Percentiles rank a stretch among this genome's conserved stretches.
These are phyloP conservation scores for Anoncus sp. DNA, from an alignment of 2,888 invertebrate species.

Conservation along the genomic window DNA sequence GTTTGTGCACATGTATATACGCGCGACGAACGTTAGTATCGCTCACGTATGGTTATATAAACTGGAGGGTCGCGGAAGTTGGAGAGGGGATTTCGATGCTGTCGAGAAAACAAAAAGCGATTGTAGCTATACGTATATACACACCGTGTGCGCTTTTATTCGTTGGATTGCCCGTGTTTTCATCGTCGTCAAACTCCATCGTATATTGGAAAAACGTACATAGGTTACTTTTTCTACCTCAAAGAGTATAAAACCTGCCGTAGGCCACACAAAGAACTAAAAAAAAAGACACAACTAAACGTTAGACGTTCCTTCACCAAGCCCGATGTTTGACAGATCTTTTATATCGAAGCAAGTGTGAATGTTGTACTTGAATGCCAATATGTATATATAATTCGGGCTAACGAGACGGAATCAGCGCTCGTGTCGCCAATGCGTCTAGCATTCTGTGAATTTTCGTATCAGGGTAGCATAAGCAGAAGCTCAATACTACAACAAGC, in stretches of 20 bases:
- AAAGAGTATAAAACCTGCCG: background rate
- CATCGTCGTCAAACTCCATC: background rate
- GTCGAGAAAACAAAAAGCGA: background rate
- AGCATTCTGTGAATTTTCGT: constrained; percentile 76
- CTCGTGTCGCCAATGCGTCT: constrained; percentile 69
- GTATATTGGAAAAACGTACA: background rate
- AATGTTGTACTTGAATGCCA: background rate
- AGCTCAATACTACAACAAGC: background rate
- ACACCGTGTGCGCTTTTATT: constrained; percentile 1
- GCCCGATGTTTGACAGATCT: background rate
- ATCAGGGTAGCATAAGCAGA: constrained; percentile 69
- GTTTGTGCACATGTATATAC: background rate
- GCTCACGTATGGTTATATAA: background rate
- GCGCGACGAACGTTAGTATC: background rate
- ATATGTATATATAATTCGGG: background rate
- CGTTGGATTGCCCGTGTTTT: background rate
- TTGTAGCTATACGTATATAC: background rate
- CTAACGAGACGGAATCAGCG: constrained; percentile 34
- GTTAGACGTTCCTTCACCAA: background rate
- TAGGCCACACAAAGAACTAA: background rate
- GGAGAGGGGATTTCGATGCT: constrained; percentile 3
- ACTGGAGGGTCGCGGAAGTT: no score
- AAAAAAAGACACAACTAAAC: background rate
- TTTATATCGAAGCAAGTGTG: background rate
- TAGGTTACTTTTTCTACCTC: background rate